Conservation (phyloP, 2,888 invertebrate genomes). For the Cerastoderma edule region DNA sequence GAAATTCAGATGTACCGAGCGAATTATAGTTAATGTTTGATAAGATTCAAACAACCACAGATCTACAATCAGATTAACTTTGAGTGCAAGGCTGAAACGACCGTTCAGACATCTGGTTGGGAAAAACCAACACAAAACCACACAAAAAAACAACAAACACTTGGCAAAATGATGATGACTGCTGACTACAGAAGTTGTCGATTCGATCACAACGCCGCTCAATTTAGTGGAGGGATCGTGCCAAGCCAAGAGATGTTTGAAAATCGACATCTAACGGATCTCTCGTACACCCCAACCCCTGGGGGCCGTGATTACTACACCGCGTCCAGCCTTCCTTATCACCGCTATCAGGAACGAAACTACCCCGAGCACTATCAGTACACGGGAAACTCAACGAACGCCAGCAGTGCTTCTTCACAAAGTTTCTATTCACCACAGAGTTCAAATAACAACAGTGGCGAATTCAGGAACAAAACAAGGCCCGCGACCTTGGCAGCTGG, state of each 20-base stretch:
- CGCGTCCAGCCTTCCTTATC: constrained; percentile 62
- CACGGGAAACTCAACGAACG: constrained; percentile 43
- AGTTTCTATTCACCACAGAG: constrained; percentile 29
- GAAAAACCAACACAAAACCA: not conserved
- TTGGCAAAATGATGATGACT: constrained; percentile 75
- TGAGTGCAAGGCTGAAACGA: not conserved
- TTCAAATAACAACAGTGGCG: constrained; percentile 29
- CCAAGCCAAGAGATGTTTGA: constrained; percentile 71
- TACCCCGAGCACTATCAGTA: constrained; percentile 69
- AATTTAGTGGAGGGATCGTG: constrained; percentile 49
- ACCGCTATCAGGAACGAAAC: constrained; percentile 48
- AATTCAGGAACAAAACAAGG: constrained; percentile 39
- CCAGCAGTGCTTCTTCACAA: constrained; percentile 42
- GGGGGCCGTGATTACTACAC: constrained; percentile 67
- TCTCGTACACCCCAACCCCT: constrained; percentile 71
- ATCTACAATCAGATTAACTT: not conserved
- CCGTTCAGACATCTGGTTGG: too few relatives aligned
- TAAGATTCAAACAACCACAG: constrained; percentile 81
- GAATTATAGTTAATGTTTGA: constrained; percentile 92
- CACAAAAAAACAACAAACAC: not conserved
- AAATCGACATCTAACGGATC: constrained; percentile 76
- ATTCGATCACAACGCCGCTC: constrained; percentile 72
- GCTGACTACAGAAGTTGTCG: constrained; percentile 82
- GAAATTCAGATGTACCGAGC: constrained; percentile 89
- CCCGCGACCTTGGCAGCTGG: not conserved